Conservation (phyloP, 1,140 invertebrate genomes). For the Palaemon carinicauda region DNA sequence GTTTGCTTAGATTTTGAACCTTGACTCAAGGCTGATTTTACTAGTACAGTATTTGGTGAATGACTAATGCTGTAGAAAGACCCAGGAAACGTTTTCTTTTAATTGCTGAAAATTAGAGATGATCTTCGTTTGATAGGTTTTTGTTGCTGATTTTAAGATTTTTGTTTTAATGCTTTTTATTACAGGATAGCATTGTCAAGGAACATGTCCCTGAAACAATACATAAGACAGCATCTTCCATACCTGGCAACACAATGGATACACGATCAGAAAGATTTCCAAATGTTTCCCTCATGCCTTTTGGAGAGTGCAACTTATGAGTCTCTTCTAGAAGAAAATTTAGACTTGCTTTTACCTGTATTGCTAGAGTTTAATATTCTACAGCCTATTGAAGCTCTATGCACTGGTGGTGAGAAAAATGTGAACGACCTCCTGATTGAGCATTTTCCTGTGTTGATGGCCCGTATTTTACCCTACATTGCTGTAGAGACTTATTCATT, state of each 20-base stretch:
- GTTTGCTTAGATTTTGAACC: no score
- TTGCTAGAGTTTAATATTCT: background rate
- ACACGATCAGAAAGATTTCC: background rate
- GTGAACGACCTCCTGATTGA: background rate
- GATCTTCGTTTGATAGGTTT: no score
- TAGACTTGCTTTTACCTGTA: no score
- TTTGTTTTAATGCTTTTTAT: background rate
- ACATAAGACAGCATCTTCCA: background rate
- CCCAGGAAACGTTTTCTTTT: no score
- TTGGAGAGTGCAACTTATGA: background rate
- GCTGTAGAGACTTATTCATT: background rate
- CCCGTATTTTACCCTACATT: constrained; percentile 11
- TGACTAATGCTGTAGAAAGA: no score
- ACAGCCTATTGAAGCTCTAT: background rate
- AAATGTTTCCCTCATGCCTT: background rate
- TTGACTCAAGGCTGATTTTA: no score
- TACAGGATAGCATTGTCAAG: background rate
- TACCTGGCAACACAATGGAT: constrained; percentile 22
- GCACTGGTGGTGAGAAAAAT: background rate
- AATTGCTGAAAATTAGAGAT: no score
- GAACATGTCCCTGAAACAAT: background rate
- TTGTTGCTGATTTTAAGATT: no score
- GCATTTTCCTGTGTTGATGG: constrained; percentile 6
- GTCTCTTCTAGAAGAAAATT: background rate
- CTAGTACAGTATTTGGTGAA: no score